Base-by-base conservation (phyloP, 1,140 invertebrate species). In the Orius insidiosus region DNA sequence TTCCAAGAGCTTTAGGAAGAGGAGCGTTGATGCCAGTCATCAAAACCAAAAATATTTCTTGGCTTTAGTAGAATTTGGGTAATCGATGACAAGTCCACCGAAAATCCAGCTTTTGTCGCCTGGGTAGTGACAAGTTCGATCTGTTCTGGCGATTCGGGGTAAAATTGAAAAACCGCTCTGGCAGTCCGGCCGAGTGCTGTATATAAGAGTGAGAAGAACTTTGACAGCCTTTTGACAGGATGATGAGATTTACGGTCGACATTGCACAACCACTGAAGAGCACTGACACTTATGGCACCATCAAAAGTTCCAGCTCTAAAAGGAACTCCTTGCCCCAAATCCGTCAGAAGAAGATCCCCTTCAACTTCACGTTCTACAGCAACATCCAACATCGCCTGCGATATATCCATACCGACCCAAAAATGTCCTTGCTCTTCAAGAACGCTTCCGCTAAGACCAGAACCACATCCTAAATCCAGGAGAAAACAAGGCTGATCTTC, bases 401-500 rank as follows among this genome's bases (percentile, higher is more conserved):
- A 93, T 56, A 99, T 98, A 62, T 99, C 96, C 47, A 98, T 62
- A 31, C 96, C 96, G 54, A 96, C 70, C 93, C 94, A 99, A 53
- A 74, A 63, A 61, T 98, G 92, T 5, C 87, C 93, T 51, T 79
- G 64, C 49, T 97, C 88, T 59, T 94, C 88, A 1, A 99, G 63
- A 30, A 87, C 81, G 61, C 82, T 76, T 2, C 95, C 94, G 60
- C 92, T 97, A 14, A 98, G 64, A 0, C 94, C 96, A 35, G 95
- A 98, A 4, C 96, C 96, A 71, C 96, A 99, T 7, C 96, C 96
- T 56, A 99, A 75, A 67, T 99, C 96, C 45, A 99, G n/a, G 48
- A 98, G 67, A 11, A 86, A 73, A 53, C 75, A 80, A 0, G 80
- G 65, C 46, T 75, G 62, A 62, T 93, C 84, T 56, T 90, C 85